Percentiles rank a stretch among this genome's conserved stretches.
Conservation (phyloP, 2,888 invertebrate genomes). For the Girardia tigrina region DNA sequence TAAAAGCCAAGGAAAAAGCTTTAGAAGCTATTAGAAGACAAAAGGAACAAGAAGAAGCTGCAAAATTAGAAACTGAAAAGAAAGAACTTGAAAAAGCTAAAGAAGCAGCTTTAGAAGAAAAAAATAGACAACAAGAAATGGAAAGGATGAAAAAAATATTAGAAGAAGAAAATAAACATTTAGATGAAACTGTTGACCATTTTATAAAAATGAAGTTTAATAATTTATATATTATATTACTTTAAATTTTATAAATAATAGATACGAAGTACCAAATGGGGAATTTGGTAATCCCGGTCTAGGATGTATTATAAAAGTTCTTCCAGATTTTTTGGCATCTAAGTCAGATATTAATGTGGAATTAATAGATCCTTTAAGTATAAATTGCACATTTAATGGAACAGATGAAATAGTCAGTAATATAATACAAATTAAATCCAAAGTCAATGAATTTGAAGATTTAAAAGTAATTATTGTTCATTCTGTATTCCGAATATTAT, state of each 20-base stretch:
- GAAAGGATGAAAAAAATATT: conserved; percentile 5
- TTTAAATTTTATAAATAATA: not conserved
- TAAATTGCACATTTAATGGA: not conserved
- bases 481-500: no score
- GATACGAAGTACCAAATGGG: not conserved
- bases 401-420: not conserved
- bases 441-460: not conserved
- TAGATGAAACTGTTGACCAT: not conserved
- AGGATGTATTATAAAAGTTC: not conserved
- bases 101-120: conserved; percentile 3
- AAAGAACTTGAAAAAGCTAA: not conserved
- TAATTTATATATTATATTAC: not conserved
- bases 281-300: not conserved
- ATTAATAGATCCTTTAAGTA: not conserved
- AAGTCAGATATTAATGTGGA: not conserved
- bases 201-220: not conserved
- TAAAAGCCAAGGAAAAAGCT: not conserved
- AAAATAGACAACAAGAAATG: not conserved
- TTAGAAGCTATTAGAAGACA: not conserved
- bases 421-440: not conserved
- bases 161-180: conserved; percentile 5
- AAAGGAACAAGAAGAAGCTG: not conserved
- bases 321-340: not conserved
- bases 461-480: not conserved
- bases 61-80: not conserved